These are phyloP conservation scores for Pomphorhynchus laevis DNA, from an alignment of 1,140 invertebrate genomes.

Conservation along the genomic window DNA sequence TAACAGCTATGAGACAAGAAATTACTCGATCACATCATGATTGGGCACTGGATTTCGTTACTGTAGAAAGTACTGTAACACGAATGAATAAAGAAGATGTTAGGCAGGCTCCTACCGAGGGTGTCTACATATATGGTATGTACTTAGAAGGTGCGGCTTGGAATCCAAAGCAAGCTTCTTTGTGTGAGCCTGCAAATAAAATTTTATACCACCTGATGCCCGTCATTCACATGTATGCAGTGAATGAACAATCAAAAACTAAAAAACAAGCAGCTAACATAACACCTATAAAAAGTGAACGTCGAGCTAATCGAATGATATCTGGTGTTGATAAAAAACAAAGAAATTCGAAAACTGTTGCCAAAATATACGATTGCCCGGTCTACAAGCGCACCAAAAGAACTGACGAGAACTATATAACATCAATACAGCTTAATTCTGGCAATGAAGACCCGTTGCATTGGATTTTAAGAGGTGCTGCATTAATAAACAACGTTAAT, in stretches of 20 bases:
- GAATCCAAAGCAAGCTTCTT: slow-evolving; percentile 16
- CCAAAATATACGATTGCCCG: background rate
- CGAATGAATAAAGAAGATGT: slow-evolving; percentile 18
- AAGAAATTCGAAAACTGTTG: background rate
- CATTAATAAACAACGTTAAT: slow-evolving; percentile 15
- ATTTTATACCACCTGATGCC: slow-evolving; percentile 16
- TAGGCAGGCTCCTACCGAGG: slow-evolving; percentile 14
- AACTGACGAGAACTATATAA: background rate
- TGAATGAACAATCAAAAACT: slow-evolving; percentile 7
- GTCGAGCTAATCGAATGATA: background rate
- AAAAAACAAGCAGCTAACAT: background rate
- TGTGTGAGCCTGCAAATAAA: slow-evolving; percentile 19
- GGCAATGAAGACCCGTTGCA: slow-evolving; percentile 38
- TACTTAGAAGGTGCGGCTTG: slow-evolving; percentile 19
- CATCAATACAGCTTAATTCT: slow-evolving; percentile 25
- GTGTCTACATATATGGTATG: slow-evolving; percentile 17
- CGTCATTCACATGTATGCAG: slow-evolving; percentile 18
- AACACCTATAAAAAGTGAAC: background rate
- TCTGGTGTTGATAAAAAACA: background rate
- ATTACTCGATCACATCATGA: slow-evolving; percentile 20
- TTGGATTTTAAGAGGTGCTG: slow-evolving; percentile 64
- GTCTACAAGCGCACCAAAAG: background rate
- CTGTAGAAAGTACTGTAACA: slow-evolving; percentile 18
- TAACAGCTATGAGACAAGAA: slow-evolving; percentile 22
- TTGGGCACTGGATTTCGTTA: slow-evolving; percentile 19